Evolutionary conservation across 2,888 invertebrate species (phyloP), one percentile per base, ranked within the genome.

Genomic region (Carcina quercana): DNA sequence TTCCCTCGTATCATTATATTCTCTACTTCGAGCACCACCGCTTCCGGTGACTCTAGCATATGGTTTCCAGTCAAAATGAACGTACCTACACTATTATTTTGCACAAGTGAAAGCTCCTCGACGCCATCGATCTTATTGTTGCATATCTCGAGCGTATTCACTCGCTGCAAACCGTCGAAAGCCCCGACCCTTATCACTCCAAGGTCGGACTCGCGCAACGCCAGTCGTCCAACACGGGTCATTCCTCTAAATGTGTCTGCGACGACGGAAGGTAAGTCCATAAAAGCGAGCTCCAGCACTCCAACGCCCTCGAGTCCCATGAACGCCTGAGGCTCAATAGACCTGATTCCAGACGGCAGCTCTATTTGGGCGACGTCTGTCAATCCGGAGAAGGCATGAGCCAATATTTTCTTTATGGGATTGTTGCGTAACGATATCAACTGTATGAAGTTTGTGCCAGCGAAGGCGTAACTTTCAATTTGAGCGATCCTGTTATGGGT

Each of bases 61-160:
- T 95, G 95, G 60, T 95, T 95, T 14, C 94, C 94, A 39, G 92
- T 91, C 45, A 95, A 85, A 55, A 91, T 89, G 22, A 95, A 79
- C 28, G 87, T 85, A 35, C 87, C 87, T 13, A 95, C 90, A 45
- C 88, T 88, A 54, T 91, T 92, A 42, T 91, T 90, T 30, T 86
- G 86, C 15, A 88, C 86, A 34, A 94, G 84, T 32, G 91, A 88
- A 2, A 95, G 79, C 59, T 91, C 92, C 56, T 92, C 91, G 34
- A 95, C 89, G 0, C 88, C 88, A 53, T 94, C 94, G 40, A 95
- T 92, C 75, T 94, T 95, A 62, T 95, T 95, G 62, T 94, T 94
- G 21, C 93, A 79, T 45, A 95, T 87, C 59, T 93, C 92, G 15
- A 95, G 74, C 25, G 86, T 87, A 28, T 89, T 90, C 21, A 95